These are phyloP conservation scores for Rhizomys pruinosus DNA, from an alignment of 2,113 vertebrate species.

Conservation along the genomic window DNA sequence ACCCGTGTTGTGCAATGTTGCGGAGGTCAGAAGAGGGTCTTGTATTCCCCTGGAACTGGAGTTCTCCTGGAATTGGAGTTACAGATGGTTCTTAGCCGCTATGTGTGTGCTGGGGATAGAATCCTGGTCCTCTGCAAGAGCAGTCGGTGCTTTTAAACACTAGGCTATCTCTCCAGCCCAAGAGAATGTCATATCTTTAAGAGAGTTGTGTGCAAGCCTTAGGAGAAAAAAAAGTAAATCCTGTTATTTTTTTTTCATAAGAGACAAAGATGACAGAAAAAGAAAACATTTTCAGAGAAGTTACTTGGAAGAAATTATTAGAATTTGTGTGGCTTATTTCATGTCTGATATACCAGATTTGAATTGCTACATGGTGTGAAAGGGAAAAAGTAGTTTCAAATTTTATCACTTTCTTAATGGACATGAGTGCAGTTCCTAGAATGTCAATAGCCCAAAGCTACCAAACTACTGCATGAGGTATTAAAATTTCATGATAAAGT, in stretches of 20 bases:
- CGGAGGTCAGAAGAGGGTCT: too few species aligned
- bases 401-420: constrained; percentile 68
- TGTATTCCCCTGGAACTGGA: too few species aligned
- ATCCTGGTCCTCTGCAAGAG: too few species aligned
- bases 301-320: constrained; percentile 35
- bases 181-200: too few species aligned
- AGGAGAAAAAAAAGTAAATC: background rate
- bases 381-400: constrained; percentile 70
- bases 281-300: constrained; percentile 56
- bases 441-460: constrained; percentile 76
- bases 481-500: constrained; percentile 81
- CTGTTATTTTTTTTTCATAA: constrained; percentile 28
- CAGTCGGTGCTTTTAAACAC: too few species aligned
- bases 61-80: too few species aligned
- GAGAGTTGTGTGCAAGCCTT: background rate
- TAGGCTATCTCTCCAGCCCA: too few species aligned
- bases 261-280: constrained; percentile 50
- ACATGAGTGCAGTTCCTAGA: constrained; percentile 57
- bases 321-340: constrained; percentile 70
- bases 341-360: constrained; percentile 62
- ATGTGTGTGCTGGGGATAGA: too few species aligned
- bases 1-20: too few species aligned
- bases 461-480: constrained; percentile 73
- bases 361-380: constrained; percentile 69
- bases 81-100: too few species aligned